Conservation (phyloP, 2,888 invertebrate genomes). For the Salticus scenicus region DNA sequence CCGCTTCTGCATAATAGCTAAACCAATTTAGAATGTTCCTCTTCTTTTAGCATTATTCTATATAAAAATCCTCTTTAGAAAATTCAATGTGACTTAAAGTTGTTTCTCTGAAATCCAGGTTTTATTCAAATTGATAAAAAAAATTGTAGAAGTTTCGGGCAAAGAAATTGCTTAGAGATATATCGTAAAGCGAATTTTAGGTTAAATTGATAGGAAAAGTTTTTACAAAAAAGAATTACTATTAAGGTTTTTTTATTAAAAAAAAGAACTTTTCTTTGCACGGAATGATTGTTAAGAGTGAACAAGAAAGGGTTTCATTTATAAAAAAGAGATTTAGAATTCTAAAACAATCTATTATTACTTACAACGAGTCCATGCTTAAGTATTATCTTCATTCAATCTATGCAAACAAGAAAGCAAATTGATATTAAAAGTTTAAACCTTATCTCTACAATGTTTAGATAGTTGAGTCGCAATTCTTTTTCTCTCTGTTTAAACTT, state of each 20-base stretch:
- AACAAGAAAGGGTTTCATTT: not conserved
- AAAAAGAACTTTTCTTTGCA: not conserved
- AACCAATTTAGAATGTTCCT: conserved; percentile 66
- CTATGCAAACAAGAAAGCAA: too few relatives aligned
- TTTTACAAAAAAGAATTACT: not conserved
- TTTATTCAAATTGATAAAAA: conserved; percentile 14
- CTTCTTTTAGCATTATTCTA: conserved; percentile 19
- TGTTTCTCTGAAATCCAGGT: conserved; percentile 11
- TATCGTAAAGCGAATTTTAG: not conserved
- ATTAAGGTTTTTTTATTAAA: not conserved
- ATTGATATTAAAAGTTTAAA: too few relatives aligned
- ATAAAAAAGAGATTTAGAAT: too few relatives aligned
- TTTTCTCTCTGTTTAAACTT: too few relatives aligned
- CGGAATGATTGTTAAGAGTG: not conserved
- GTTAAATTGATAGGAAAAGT: not conserved
- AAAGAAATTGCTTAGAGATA: not conserved
- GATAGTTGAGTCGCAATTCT: too few relatives aligned
- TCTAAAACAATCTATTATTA: too few relatives aligned
- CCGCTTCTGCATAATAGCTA: conserved; percentile 68
- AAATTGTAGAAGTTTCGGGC: not conserved
- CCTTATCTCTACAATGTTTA: too few relatives aligned
- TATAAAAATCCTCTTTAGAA: not conserved
- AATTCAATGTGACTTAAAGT: not conserved
- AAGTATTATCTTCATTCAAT: too few relatives aligned
- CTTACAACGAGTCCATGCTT: too few relatives aligned